Evolutionary conservation across 1,140 invertebrate genomes (phyloP), one percentile per base, ranked within the genome.

Genomic region (Chrysomallon squamiferum): DNA sequence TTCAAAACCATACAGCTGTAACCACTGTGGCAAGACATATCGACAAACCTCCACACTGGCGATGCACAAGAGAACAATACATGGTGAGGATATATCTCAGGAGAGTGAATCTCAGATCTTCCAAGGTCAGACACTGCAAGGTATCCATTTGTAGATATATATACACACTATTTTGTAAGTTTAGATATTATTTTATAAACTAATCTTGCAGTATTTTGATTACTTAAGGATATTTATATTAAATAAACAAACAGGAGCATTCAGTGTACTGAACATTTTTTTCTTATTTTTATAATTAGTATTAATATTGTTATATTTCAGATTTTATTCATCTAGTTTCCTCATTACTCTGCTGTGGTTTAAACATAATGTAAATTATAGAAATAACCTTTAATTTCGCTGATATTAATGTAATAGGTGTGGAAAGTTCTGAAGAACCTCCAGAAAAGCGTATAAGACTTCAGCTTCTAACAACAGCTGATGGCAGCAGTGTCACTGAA

Each of bases 1-100:
- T 61, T 84, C 87, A 62, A 90, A 89, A 71, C 88, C 89, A 22
- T 91, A 90, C 68, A 85, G 85, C 43, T 91, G 90, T 69, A 85
- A 86, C 59, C 75, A 88, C 9, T 91, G 90, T 77, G 86, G 86
- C 1, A 87, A 89, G 66, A 88, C 86, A 33, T 91, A 91, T 69
- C 76, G 90, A 15, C 90, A 91, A 75, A 87, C 87, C 11, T 90
- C 89, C 11, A 90, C 89, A 29, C 79, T 91, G 11, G 85, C 88
- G 13, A 88, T 90, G 85, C 90, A 91, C 73, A 89, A 89, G 86
- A 72, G 87, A 58, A 86, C 83, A n/a, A 76, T 79, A 3, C 85
- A 87, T 59, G 82, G 82, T 2, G 79, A 84, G 38, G 77, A 83
- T 27, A 45, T 72, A 1, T 69, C 70, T 11, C 52, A 70, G 11